phyloP scores from a whole-genome alignment of 2,797 vertebrate species.

The Alfaro cultratus region DNA sequence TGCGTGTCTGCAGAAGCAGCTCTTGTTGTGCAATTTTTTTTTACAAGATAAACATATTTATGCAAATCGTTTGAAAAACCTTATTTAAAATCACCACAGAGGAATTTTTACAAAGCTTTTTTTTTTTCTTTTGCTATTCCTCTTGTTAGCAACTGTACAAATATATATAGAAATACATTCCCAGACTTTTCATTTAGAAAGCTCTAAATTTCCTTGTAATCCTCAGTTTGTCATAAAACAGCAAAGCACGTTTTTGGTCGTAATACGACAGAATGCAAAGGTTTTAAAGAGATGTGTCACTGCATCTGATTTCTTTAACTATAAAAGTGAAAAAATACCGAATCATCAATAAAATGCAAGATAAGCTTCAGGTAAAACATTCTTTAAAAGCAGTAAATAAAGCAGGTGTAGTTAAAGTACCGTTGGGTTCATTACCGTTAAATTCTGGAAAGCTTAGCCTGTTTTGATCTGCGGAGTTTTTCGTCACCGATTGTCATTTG shows the following conservation, averaged over 20 bases:
- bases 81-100: conserved; percentile 20
- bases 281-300: background rate
- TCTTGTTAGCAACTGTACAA: background rate
- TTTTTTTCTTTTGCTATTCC: background rate
- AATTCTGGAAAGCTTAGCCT: no score
- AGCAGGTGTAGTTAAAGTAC: background rate
- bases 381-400: background rate
- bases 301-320: background rate
- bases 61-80: conserved; percentile 37
- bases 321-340: background rate
- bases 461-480: background rate
- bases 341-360: background rate
- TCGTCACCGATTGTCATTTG: background rate
- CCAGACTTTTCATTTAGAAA: background rate
- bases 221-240: background rate
- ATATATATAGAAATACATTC: background rate
- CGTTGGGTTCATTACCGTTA: no score
- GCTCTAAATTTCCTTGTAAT: background rate
- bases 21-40: conserved; percentile 35
- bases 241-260: background rate
- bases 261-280: background rate
- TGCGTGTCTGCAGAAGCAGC: conserved; percentile 31
- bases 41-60: conserved; percentile 51
- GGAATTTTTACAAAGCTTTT: conserved; percentile 5
- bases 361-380: background rate